Conservation (phyloP, 2,113 vertebrate genomes). For the Abramis brama region DNA sequence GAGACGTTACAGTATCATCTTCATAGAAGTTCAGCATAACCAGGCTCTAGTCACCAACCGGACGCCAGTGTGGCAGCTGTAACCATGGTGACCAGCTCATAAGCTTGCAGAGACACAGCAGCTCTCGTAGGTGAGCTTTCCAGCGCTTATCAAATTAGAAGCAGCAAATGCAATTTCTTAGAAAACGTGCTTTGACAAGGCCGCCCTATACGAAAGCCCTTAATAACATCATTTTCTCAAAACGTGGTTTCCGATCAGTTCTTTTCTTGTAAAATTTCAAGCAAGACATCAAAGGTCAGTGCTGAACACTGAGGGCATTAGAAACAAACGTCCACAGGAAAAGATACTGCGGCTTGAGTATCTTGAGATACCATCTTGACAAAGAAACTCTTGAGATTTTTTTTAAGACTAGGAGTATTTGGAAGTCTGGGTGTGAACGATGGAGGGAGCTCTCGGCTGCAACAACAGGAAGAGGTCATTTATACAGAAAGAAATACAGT, state of each 20-base stretch:
- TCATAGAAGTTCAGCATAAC: slow-evolving; percentile 13
- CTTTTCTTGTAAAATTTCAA: not conserved
- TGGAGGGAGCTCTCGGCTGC: slow-evolving; percentile 22
- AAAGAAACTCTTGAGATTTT: not conserved
- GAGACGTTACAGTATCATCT: slow-evolving; percentile 32
- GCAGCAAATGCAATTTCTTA: slow-evolving; percentile 35
- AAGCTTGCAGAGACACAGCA: slow-evolving; percentile 28
- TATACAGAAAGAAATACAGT: slow-evolving; percentile 4
- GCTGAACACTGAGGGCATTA: not conserved
- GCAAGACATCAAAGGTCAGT: not conserved
- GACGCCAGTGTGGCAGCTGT: slow-evolving; percentile 18
- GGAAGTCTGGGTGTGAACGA: not conserved
- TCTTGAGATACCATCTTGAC: not conserved
- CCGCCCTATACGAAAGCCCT: not conserved
- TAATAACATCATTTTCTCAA: not conserved
- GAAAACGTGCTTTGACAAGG: slow-evolving; percentile 5
- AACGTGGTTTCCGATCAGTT: not conserved
- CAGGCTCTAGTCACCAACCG: slow-evolving; percentile 30
- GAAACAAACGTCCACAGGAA: not conserved
- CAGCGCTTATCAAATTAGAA: slow-evolving; percentile 26
- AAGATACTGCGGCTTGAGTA: not conserved
- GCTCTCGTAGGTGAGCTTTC: slow-evolving; percentile 17
- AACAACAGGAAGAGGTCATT: slow-evolving; percentile 18
- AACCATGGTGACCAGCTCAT: slow-evolving; percentile 39
- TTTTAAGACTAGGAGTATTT: not conserved